Conservation (phyloP, 2,113 vertebrate genomes). For the Perccottus glenii region DNA sequence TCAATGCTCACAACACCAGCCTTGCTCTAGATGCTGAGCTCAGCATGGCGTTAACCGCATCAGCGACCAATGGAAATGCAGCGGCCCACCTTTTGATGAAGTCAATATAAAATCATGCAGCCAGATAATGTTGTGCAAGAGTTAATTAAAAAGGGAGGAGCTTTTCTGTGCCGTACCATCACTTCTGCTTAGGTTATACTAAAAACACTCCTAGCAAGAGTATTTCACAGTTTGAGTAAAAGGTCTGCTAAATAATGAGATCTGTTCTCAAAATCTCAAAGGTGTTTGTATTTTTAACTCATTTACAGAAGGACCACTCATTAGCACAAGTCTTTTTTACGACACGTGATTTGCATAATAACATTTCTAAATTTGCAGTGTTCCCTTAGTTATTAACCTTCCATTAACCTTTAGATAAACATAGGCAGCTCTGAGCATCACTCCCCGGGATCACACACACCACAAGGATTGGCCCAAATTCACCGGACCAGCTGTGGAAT, state of each 20-base stretch:
- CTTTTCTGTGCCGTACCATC: conserved; percentile 3
- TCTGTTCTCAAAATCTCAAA: conserved; percentile 48
- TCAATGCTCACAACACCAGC: conserved; percentile 11
- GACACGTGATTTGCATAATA: conserved; percentile 73
- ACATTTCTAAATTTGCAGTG: conserved; percentile 62
- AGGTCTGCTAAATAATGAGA: conserved; percentile 36
- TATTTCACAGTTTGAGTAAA: conserved; percentile 34
- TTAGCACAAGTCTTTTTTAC: conserved; percentile 50
- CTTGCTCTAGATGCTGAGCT: conserved; percentile 36
- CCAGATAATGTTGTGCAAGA: conserved; percentile 11
- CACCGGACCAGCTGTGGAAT: conserved; percentile 69
- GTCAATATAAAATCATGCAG: conserved; percentile 20
- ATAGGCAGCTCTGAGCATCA: conserved; percentile 60
- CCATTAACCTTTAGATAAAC: conserved; percentile 80
- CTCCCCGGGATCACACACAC: conserved; percentile 48
- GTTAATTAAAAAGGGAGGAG: conserved; percentile 21
- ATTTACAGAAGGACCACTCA: conserved; percentile 46
- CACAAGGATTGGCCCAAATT: conserved; percentile 67
- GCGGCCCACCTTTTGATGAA: conserved; percentile 24
- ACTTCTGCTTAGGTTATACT: conserved; percentile 39
- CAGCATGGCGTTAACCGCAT: conserved; percentile 43
- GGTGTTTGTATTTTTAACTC: conserved; percentile 21
- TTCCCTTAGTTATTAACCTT: conserved; percentile 78
- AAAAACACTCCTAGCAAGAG: conserved; percentile 35
- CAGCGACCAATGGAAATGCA: conserved; percentile 38